Evolutionary conservation across 2,888 invertebrate genomes (phyloP).

Genomic region (Polydrusus pterygomalis): DNA sequence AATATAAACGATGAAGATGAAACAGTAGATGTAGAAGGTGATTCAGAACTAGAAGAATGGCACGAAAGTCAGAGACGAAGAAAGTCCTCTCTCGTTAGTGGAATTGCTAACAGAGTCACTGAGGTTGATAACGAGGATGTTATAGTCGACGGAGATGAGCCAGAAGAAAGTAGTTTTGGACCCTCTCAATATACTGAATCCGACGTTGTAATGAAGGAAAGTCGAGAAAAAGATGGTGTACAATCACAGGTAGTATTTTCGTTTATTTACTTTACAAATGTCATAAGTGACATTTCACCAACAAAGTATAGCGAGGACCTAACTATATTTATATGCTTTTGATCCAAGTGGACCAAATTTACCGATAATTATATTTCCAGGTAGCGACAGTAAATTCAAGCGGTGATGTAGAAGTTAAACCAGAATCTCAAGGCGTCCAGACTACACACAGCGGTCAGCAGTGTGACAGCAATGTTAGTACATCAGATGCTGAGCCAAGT

Average conservation of each 20-base stretch:
- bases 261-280: too few species aligned
- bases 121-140: constrained; percentile 68
- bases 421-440: constrained; percentile 62
- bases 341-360: neutral
- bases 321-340: neutral
- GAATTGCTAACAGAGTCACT: constrained; percentile 66
- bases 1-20: constrained; percentile 77
- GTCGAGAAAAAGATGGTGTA: constrained; percentile 64
- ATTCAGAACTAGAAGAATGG: constrained; percentile 77
- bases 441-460: constrained; percentile 62
- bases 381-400: constrained; percentile 71
- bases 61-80: constrained; percentile 69
- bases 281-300: too few species aligned
- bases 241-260: constrained; percentile 64
- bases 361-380: constrained; percentile 23
- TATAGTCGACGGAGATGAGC: constrained; percentile 71
- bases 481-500: constrained; percentile 72
- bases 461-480: constrained; percentile 72
- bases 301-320: too few species aligned
- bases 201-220: constrained; percentile 67
- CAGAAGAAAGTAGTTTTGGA: constrained; percentile 69
- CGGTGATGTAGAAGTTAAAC: constrained; percentile 70
- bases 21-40: constrained; percentile 81
- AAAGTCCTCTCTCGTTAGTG: constrained; percentile 63
- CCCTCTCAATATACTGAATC: constrained; percentile 70